Evolutionary conservation across 2,113 vertebrate genomes (phyloP).

Genomic region (Cryptoleucopteryx plumbea): DNA sequence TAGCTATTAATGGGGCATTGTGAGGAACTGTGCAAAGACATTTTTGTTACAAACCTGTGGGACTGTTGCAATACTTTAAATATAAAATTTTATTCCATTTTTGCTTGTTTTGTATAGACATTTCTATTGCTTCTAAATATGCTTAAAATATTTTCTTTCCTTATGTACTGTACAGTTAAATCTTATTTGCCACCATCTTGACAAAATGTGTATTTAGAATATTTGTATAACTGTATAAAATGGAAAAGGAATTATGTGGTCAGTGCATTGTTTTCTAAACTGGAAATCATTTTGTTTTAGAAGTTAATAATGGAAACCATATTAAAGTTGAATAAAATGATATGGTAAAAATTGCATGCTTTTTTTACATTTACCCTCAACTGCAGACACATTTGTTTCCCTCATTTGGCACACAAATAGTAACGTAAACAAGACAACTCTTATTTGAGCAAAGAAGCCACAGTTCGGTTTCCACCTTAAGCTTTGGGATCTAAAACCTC

Average conservation of each 20-base stretch:
- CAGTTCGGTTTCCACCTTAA: neutral
- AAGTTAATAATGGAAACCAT: conserved; percentile 83
- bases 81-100: conserved; percentile 88
- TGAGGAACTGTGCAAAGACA: conserved; percentile 82
- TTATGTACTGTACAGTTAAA: conserved; percentile 78
- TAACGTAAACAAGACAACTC: neutral
- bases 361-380: neutral
- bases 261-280: conserved; percentile 90
- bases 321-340: conserved; percentile 84
- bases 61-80: conserved; percentile 98
- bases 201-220: conserved; percentile 86
- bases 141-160: conserved; percentile 82
- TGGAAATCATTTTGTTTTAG: conserved; percentile 86
- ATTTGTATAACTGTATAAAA: conserved; percentile 95
- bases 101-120: conserved; percentile 87
- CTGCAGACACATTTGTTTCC: neutral
- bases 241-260: conserved; percentile 82
- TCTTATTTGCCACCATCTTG: conserved; percentile 80
- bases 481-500: neutral
- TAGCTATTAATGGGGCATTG: conserved; percentile 81
- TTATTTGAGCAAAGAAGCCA: neutral
- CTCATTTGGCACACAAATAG: neutral
- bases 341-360: neutral
- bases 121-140: conserved; percentile 89
- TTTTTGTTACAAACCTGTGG: conserved; percentile 88